A percentile compares a stretch with the other conserved stretches of the same genome.
phyloP scores from a whole-genome alignment of 2,113 vertebrate species.

The Oncorhynchus clarkii region DNA sequence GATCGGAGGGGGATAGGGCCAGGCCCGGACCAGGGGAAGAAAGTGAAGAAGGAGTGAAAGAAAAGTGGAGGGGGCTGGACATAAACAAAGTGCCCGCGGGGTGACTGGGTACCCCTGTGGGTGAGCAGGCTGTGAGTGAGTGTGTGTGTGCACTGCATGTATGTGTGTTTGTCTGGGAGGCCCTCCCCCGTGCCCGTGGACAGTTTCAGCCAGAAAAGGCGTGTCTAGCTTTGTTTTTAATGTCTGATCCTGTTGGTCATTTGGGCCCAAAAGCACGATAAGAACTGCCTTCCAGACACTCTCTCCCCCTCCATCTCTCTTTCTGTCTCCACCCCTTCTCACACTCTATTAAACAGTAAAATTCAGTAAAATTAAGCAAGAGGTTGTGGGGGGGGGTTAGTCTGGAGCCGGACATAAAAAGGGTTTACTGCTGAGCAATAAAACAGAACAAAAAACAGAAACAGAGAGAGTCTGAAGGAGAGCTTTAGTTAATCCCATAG shows the following conservation, averaged over 20 bases:
- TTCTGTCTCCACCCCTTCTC: not conserved
- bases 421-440: conserved; percentile 35
- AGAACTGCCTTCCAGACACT: not conserved
- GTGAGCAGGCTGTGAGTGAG: not conserved
- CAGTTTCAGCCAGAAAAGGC: not conserved
- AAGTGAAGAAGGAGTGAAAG: not conserved
- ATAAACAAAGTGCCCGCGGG: too few species aligned
- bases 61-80: conserved; percentile 20
- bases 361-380: not conserved
- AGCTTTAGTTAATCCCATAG: conserved; percentile 30
- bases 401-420: conserved; percentile 27
- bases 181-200: not conserved
- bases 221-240: not conserved
- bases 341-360: not conserved
- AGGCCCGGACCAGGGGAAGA: too few species aligned
- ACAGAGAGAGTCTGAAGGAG: conserved; percentile 22
- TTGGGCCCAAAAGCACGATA: not conserved
- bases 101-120: not conserved
- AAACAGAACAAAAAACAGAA: conserved; percentile 32
- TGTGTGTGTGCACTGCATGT: not conserved
- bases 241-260: not conserved
- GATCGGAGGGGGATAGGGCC: not conserved
- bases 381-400: not conserved
- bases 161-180: not conserved
- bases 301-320: not conserved